These are phyloP conservation scores for Drosophila subpulchrella DNA, from an alignment of 1,140 invertebrate species.

Conservation along the genomic window DNA sequence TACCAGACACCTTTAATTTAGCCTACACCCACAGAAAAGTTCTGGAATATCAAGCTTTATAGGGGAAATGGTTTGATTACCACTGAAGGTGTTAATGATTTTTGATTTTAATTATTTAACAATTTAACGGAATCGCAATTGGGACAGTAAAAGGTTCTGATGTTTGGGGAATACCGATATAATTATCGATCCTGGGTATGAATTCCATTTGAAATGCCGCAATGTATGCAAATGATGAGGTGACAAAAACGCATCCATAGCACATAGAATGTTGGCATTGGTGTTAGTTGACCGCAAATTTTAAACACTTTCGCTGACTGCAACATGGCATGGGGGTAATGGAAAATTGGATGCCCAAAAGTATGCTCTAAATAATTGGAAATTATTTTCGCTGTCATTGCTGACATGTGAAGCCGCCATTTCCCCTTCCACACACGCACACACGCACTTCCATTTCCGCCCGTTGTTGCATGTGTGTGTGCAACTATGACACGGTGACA, in stretches of 20 bases:
- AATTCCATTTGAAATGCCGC: constrained; percentile 14
- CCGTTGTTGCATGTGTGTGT: background rate
- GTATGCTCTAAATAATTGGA: constrained; percentile 73
- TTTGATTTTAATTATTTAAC: too few relatives aligned
- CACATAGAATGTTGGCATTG: constrained; percentile 5
- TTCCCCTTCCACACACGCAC: background rate
- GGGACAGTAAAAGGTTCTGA: background rate
- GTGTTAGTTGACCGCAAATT: constrained; percentile 63
- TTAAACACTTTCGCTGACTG: constrained; percentile 44
- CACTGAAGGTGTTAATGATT: too few relatives aligned
- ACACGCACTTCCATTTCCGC: background rate
- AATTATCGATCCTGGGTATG: constrained; percentile 19
- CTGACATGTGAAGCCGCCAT: constrained; percentile 45
- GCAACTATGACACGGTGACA: constrained; percentile 24
- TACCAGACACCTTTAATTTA: too few relatives aligned
- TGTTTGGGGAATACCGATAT: background rate
- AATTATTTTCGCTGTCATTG: constrained; percentile 64
- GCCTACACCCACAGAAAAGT: too few relatives aligned
- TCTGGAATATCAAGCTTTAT: too few relatives aligned
- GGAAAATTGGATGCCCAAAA: constrained; percentile 50
- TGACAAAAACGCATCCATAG: constrained; percentile 48
- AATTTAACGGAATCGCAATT: background rate
- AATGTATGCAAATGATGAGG: constrained; percentile 71
- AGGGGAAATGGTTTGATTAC: too few relatives aligned
- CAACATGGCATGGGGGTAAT: constrained; percentile 2